Evolutionary conservation across 2,113 vertebrate species (phyloP).

Genomic region (Myiagra hebetior): DNA sequence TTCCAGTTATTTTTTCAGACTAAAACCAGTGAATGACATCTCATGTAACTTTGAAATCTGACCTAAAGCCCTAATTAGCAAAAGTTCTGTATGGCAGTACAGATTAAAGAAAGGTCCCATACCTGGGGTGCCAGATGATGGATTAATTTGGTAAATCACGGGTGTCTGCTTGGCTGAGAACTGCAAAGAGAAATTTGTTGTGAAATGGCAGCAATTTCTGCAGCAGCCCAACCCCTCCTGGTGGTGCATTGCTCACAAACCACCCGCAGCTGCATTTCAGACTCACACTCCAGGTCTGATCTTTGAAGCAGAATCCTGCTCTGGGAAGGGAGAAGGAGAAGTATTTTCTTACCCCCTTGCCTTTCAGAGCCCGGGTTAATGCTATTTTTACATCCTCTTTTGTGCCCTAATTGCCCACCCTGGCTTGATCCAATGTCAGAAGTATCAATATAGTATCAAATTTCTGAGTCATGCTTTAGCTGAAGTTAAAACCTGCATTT

Average conservation of each 20-base stretch:
- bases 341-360: neutral
- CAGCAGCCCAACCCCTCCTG: neutral
- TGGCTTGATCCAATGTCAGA: neutral
- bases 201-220: neutral
- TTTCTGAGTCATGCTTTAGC: neutral
- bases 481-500: neutral
- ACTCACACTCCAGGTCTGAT: neutral
- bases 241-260: neutral
- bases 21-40: neutral
- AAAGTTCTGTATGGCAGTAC: neutral
- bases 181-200: conserved; percentile 56
- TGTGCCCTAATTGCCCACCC: neutral
- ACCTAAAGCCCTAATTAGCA: neutral
- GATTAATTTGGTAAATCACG: conserved; percentile 63
- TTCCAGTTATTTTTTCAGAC: neutral
- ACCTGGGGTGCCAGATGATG: conserved; percentile 75
- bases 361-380: neutral
- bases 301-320: neutral
- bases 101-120: neutral
- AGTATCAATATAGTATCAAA: neutral
- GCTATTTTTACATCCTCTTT: neutral
- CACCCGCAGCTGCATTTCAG: neutral
- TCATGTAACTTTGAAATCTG: neutral
- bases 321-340: neutral
- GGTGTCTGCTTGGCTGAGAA: conserved; percentile 71